A percentile compares a stretch with the other conserved stretches of the same genome.
phyloP scores from a whole-genome alignment of 1,140 invertebrate genomes.

The Bombus turneri region DNA sequence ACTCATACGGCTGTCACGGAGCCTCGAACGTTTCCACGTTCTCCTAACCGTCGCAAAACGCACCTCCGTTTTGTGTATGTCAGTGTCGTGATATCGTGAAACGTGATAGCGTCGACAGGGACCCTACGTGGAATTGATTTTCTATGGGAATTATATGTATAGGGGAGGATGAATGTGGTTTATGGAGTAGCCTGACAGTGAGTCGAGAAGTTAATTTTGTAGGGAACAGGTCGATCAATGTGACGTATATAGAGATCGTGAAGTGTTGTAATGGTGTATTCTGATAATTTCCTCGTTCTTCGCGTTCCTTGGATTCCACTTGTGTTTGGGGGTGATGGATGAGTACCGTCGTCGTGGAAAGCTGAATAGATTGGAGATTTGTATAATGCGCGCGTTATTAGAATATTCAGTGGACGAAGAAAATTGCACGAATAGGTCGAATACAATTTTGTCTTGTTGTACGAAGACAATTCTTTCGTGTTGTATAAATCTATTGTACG shows the following conservation, averaged over 20 bases:
- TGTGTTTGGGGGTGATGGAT: neutral
- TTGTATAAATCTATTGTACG: too few species aligned
- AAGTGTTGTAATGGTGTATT: neutral
- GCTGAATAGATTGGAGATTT: too few species aligned
- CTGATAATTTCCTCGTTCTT: slow-evolving; percentile 2
- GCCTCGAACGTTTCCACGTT: neutral
- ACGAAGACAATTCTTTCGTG: too few species aligned
- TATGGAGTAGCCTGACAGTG: neutral
- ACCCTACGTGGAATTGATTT: slow-evolving; percentile 3
- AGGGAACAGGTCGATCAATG: neutral
- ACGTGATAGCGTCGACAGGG: neutral
- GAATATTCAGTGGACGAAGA: too few species aligned
- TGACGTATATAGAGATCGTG: neutral
- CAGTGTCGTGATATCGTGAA: neutral
- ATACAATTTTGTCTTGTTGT: too few species aligned
- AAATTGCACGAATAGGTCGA: too few species aligned
- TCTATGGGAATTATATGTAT: too few species aligned
- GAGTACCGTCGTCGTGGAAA: neutral
- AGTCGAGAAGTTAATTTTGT: neutral
- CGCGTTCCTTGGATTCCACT: neutral
- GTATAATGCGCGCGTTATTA: too few species aligned
- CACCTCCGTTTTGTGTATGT: neutral
- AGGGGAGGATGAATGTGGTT: neutral
- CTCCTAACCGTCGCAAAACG: neutral
- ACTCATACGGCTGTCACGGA: slow-evolving; percentile 43